Evolutionary conservation across 2,113 vertebrate genomes (phyloP).

Genomic region (Abramis brama): DNA sequence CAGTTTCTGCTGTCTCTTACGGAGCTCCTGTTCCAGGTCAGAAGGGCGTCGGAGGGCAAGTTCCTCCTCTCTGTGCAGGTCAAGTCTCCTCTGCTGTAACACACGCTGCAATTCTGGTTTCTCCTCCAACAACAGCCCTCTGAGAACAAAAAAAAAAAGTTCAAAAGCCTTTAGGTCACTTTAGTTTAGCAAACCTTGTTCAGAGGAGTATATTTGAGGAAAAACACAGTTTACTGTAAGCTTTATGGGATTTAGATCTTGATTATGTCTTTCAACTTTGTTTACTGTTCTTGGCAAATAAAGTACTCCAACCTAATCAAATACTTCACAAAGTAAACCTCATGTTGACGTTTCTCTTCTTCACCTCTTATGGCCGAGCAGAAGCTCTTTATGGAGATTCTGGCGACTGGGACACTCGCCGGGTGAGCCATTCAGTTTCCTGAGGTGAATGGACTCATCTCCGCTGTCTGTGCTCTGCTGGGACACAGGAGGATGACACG

Average conservation of each 20-base stretch:
- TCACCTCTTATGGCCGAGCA: conserved; percentile 80
- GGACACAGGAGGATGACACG: neutral
- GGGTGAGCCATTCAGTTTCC: conserved; percentile 70
- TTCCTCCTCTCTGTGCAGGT: conserved; percentile 75
- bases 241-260: neutral
- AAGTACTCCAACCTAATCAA: neutral
- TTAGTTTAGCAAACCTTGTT: neutral
- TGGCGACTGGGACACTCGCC: conserved; percentile 68
- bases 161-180: neutral
- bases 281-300: neutral
- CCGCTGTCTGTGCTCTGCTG: conserved; percentile 49
- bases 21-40: conserved; percentile 79
- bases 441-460: conserved; percentile 61
- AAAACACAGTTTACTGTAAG: neutral
- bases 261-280: neutral
- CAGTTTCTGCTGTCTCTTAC: conserved; percentile 78
- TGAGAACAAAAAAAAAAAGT: conserved; percentile 49
- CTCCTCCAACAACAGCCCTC: conserved; percentile 75
- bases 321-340: neutral
- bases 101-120: conserved; percentile 75
- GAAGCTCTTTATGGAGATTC: conserved; percentile 79
- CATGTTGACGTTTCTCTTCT: neutral
- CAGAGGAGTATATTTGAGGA: no score
- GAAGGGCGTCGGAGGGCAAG: conserved; percentile 69
- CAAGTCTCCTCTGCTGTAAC: conserved; percentile 73